Evolutionary conservation across 1,140 invertebrate genomes (phyloP).

Genomic region (Acromyrmex echinatior): DNA sequence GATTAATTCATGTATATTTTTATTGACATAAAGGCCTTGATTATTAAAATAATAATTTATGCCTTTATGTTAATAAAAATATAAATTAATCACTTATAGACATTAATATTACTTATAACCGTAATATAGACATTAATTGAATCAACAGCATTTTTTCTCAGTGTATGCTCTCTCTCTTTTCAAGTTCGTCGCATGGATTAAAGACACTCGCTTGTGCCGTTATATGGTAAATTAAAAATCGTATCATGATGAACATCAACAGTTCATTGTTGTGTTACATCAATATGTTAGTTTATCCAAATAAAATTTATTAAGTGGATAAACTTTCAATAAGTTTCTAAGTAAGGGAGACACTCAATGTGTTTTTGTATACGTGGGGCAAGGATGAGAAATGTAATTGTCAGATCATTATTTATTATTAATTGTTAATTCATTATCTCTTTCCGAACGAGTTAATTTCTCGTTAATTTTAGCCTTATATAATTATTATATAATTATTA

Average conservation of each 20-base stretch:
- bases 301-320: conserved; percentile 13
- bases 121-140: too few species aligned
- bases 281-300: conserved; percentile 6
- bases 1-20: too few species aligned
- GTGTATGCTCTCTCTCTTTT: not conserved
- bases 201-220: conserved; percentile 51
- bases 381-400: not conserved
- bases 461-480: not conserved
- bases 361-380: not conserved
- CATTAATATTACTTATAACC: too few species aligned
- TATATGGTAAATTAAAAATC: conserved; percentile 9
- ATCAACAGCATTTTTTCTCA: too few species aligned
- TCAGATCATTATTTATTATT: not conserved
- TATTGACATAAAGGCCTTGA: too few species aligned
- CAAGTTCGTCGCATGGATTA: conserved; percentile 27
- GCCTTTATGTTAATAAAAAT: too few species aligned
- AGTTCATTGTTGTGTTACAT: conserved; percentile 31
- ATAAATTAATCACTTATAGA: too few species aligned
- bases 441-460: not conserved
- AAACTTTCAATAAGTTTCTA: conserved; percentile 2
- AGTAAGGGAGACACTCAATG: conserved; percentile 38
- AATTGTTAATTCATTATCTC: too few species aligned
- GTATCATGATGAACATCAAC: not conserved
- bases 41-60: too few species aligned
- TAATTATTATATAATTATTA: not conserved